phyloP scores from a whole-genome alignment of 2,797 vertebrate species.

The Scarus forsteni region DNA sequence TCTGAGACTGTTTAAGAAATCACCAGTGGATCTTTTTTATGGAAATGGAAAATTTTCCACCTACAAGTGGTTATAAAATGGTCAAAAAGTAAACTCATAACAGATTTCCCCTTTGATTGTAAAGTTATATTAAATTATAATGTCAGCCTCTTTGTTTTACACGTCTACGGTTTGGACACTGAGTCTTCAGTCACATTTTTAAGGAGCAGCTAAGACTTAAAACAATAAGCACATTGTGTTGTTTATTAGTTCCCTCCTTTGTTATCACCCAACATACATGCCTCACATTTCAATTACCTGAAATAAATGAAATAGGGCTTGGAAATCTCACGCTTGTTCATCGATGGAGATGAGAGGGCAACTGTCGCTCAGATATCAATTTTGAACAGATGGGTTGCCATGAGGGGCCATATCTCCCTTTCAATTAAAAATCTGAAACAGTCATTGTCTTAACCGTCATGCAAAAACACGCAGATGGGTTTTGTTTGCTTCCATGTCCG shows the following conservation, averaged over 20 bases:
- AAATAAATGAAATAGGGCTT: constrained; percentile 75
- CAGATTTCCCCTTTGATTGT: no score
- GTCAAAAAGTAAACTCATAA: no score
- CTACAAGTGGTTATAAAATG: no score
- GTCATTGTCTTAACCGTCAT: constrained; percentile 68
- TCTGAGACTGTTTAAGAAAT: no score
- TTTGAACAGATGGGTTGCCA: constrained; percentile 80
- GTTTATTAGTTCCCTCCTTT: constrained; percentile 63
- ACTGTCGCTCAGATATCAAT: constrained; percentile 76
- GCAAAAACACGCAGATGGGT: constrained; percentile 74
- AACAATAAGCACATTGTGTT: constrained; percentile 68
- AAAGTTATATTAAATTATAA: no score
- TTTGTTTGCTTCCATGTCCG: constrained; percentile 66
- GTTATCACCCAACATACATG: constrained; percentile 54
- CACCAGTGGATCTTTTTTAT: no score
- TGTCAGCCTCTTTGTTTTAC: no score
- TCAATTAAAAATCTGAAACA: constrained; percentile 78
- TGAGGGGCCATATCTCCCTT: constrained; percentile 75
- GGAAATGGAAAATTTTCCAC: no score
- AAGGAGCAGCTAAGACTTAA: constrained; percentile 23
- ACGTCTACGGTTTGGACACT: no score
- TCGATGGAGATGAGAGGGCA: constrained; percentile 75
- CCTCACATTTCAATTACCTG: constrained; percentile 76
- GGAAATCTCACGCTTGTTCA: constrained; percentile 70
- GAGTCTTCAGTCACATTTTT: no score